phyloP scores from a whole-genome alignment of 2,888 invertebrate genomes.

The Blastobasis adustella region DNA sequence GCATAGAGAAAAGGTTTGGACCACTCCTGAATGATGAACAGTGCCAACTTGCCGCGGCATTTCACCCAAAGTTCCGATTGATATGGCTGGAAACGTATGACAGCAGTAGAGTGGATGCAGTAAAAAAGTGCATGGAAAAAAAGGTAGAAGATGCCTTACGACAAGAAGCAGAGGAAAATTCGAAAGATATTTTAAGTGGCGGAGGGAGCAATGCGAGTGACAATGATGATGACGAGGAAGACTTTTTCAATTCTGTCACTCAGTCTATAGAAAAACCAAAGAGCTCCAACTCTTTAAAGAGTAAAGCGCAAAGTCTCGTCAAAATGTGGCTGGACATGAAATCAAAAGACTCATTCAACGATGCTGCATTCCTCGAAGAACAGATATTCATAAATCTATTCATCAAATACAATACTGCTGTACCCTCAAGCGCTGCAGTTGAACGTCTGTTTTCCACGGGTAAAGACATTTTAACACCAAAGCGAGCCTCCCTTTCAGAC shows the following conservation, averaged over 20 bases:
- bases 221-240: slow-evolving; percentile 14
- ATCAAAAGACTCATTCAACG: slow-evolving; percentile 23
- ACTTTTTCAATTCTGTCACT: slow-evolving; percentile 19
- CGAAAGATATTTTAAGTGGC: slow-evolving; percentile 18
- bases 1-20: slow-evolving; percentile 17
- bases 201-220: slow-evolving; percentile 16
- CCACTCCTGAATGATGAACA: slow-evolving; percentile 18
- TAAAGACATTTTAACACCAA: slow-evolving; percentile 16
- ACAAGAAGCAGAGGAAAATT: slow-evolving; percentile 17
- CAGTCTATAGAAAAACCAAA: slow-evolving; percentile 16
- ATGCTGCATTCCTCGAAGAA: slow-evolving; percentile 23
- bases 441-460: slow-evolving; percentile 9
- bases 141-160: slow-evolving; percentile 21
- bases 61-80: background rate
- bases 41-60: slow-evolving; percentile 7
- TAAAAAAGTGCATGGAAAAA: slow-evolving; percentile 16
- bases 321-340: slow-evolving; percentile 27
- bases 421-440: slow-evolving; percentile 15
- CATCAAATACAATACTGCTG: slow-evolving; percentile 16
- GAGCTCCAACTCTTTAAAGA: slow-evolving; percentile 20
- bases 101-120: background rate
- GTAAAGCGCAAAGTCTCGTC: slow-evolving; percentile 16
- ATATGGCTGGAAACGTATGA: background rate
- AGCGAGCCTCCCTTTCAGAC: slow-evolving; percentile 18
- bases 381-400: slow-evolving; percentile 19